These are phyloP conservation scores for Griposia aprilina DNA, from an alignment of 2,888 invertebrate species.

Conservation along the genomic window DNA sequence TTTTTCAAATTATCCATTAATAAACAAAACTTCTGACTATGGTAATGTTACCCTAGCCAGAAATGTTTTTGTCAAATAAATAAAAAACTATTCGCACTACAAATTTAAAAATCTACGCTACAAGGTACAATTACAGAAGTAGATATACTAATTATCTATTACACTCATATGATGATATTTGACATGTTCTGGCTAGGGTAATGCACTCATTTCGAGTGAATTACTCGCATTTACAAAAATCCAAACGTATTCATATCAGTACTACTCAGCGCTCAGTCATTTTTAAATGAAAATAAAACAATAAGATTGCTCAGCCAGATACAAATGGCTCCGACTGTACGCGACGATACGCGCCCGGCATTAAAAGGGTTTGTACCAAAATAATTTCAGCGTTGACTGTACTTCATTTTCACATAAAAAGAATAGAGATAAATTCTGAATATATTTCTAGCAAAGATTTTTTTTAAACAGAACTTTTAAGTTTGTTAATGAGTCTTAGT, in stretches of 20 bases:
- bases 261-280: not conserved
- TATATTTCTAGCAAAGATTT: not conserved
- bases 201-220: not conserved
- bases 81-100: no score
- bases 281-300: conserved; percentile 23
- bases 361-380: conserved; percentile 74
- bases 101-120: not conserved
- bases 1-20: no score
- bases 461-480: not conserved
- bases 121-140: not conserved
- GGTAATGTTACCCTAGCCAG: no score
- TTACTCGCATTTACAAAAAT: not conserved
- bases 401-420: conserved; percentile 70
- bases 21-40: no score
- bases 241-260: not conserved
- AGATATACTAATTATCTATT: not conserved
- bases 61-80: no score
- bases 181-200: not conserved
- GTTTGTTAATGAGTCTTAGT: not conserved
- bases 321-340: conserved; percentile 52
- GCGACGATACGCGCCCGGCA: conserved; percentile 65
- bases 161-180: not conserved
- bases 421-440: conserved; percentile 41
- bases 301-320: conserved; percentile 27
- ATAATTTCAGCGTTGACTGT: conserved; percentile 76